A percentile compares a stretch with the other conserved stretches of the same genome.
phyloP scores from a whole-genome alignment of 2,113 vertebrate genomes.

The Thamnaconus septentrionalis region DNA sequence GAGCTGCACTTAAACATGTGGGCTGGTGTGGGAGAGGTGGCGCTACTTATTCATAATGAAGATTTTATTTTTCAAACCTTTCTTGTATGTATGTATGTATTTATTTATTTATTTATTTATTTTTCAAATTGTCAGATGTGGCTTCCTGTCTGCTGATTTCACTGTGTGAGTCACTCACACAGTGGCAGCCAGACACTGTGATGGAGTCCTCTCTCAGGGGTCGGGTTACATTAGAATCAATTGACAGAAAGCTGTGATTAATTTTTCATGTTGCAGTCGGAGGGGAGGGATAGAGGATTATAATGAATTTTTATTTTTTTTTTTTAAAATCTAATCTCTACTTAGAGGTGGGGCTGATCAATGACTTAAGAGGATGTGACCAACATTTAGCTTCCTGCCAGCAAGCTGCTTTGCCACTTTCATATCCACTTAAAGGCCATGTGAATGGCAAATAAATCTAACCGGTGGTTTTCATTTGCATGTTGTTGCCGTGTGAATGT shows the following conservation, averaged over 20 bases:
- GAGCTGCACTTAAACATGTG: too few species aligned
- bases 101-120: too few species aligned
- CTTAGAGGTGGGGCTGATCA: slow-evolving; percentile 18
- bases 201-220: background rate
- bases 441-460: slow-evolving; percentile 8
- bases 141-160: too few species aligned
- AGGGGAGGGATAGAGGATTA: too few species aligned
- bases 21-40: too few species aligned
- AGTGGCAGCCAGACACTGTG: background rate
- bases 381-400: background rate
- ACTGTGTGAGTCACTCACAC: too few species aligned
- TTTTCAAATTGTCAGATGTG: too few species aligned
- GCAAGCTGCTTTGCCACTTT: slow-evolving; percentile 11
- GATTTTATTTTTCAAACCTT: background rate
- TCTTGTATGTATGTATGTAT: too few species aligned
- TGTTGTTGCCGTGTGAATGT: background rate
- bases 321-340: background rate
- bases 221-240: slow-evolving; percentile 10
- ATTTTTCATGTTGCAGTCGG: slow-evolving; percentile 14
- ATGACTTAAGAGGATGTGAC: slow-evolving; percentile 1
- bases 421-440: slow-evolving; percentile 26
- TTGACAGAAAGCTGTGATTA: slow-evolving; percentile 17
- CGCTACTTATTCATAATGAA: too few species aligned
- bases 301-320: slow-evolving; percentile 6
- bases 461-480: slow-evolving; percentile 14